A percentile compares a stretch with the other conserved stretches of the same genome.
Evolutionary conservation across 92 coral and sea anemone genomes (phyloP).

Genomic region (Palythoa grandiflora): DNA sequence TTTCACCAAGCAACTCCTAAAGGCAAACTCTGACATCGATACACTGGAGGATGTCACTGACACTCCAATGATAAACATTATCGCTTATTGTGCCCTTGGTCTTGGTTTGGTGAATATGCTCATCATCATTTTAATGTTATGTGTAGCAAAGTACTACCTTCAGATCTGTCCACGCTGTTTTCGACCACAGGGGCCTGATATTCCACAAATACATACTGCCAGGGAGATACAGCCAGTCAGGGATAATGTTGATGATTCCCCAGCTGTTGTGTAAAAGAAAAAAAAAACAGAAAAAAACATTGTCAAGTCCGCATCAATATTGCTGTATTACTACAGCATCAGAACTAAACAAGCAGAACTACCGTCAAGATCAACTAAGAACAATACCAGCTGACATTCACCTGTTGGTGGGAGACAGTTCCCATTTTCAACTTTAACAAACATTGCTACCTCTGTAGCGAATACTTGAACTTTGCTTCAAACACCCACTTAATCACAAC

Average conservation of each 20-base stretch:
- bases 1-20: neutral
- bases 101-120: conserved; percentile 7
- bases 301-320: neutral
- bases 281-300: neutral
- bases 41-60: neutral
- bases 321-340: neutral
- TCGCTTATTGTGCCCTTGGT: conserved; percentile 16
- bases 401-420: neutral
- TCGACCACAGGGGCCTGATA: conserved; percentile 2
- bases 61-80: neutral
- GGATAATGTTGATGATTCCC: conserved; percentile 10
- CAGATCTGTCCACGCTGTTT: neutral
- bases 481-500: neutral
- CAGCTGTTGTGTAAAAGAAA: neutral
- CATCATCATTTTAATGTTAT: neutral
- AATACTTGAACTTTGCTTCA: conserved; percentile 10
- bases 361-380: neutral
- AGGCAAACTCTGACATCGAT: conserved; percentile 23
- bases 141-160: conserved; percentile 13
- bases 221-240: conserved; percentile 1
- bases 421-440: neutral
- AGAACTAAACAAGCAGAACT: neutral
- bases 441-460: neutral
- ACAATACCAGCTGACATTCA: neutral
- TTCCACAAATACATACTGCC: neutral